Evolutionary conservation across 2,888 invertebrate genomes (phyloP), one percentile per base, ranked within the genome.

Genomic region (Ichneumoninae sp.): DNA sequence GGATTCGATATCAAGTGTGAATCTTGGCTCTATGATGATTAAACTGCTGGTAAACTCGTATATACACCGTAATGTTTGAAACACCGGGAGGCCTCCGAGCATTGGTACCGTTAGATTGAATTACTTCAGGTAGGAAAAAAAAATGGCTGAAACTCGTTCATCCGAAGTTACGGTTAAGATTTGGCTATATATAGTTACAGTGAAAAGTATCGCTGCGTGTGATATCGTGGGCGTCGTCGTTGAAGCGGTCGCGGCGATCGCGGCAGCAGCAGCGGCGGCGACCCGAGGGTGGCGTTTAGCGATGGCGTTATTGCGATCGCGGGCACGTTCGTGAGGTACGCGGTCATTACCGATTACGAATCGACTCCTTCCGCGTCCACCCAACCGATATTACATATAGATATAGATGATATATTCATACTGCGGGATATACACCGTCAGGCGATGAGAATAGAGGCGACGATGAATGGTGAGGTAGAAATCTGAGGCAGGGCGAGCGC

Each of bases 291-390:
- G 70, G 50, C 60, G 70, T 78, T 80, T 74, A 57, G 70, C 44
- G 19, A 80, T 65, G 70, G 75, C 62, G 71, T 54, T 76, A 71
- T 69, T 60, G 57, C 69, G 50, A 80, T 83, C 47, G 80, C 83
- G 54, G 30, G 50, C 60, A 70, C 60, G 70, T 78, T 77, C 68
- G 72, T 78, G 72, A 72, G 69, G 74, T 78, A 74, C 60, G 62
- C 86, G 84, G 65, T 80, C 85, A 90, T 90, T 87, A 86, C 85
- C 83, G 86, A 87, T 88, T 80, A 81, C 79, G 72, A 50, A 85
- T 85, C 83, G 75, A 69, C 84, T 85, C 83, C 87, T 88, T 89
- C 87, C 88, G 87, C 85, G 82, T 87, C 75, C 62, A 50, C 60
- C 66, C 26, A 16, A 50, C 40, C 57, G 68, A 80, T 60, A 66